Conservation (phyloP, 1,140 invertebrate species). For the Trichonephila clavipes region DNA sequence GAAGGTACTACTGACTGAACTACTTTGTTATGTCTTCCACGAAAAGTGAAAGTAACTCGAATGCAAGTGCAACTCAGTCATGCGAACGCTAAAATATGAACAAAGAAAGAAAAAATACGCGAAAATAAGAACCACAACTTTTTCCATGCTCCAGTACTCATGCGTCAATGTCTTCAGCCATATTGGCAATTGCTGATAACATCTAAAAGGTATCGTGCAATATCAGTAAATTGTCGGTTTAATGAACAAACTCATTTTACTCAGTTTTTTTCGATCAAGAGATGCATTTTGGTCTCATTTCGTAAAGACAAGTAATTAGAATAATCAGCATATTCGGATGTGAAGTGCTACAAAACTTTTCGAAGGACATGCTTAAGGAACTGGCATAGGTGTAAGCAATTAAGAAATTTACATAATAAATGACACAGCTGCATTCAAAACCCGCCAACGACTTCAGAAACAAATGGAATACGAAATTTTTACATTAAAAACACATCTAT, state of each 20-base stretch:
- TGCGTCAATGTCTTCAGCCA: neutral
- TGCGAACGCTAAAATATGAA: constrained; percentile 9
- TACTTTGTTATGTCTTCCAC: neutral
- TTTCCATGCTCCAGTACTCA: neutral
- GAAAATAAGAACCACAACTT: neutral
- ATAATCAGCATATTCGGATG: neutral
- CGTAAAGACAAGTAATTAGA: too few species aligned
- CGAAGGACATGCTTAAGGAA: neutral
- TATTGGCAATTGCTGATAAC: neutral
- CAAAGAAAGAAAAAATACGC: neutral
- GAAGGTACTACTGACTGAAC: constrained; percentile 26
- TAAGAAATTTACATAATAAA: neutral
- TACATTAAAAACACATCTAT: neutral
- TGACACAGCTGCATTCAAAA: neutral
- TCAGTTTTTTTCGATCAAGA: too few species aligned
- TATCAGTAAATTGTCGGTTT: too few species aligned
- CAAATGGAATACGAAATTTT: neutral
- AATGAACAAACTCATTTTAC: too few species aligned
- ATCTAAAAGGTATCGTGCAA: neutral
- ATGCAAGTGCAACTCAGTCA: neutral
- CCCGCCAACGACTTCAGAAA: neutral
- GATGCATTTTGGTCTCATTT: too few species aligned
- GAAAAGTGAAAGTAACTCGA: constrained; percentile 7
- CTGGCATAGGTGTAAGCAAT: neutral
- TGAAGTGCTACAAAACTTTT: neutral